Percentiles rank a stretch among this genome's conserved stretches.
phyloP scores from a whole-genome alignment of 2,113 vertebrate genomes.

The Rhinopomastus cyanomelas region DNA sequence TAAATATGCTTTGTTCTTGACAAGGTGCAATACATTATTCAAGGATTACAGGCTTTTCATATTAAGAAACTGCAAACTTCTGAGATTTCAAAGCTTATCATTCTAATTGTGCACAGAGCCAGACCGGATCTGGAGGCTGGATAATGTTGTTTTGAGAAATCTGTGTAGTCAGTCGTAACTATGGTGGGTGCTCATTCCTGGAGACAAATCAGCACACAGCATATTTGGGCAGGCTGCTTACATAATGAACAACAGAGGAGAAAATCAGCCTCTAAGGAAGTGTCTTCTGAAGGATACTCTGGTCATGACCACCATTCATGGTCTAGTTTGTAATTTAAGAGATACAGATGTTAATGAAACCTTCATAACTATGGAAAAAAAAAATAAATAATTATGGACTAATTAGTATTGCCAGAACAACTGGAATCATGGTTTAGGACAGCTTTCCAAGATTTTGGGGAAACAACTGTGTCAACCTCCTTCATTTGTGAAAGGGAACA shows the following conservation, averaged over 20 bases:
- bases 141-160: background rate
- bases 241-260: background rate
- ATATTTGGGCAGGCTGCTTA: background rate
- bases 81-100: background rate
- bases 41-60: background rate
- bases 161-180: background rate
- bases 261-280: background rate
- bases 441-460: background rate
- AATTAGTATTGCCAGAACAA: background rate
- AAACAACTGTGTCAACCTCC: background rate
- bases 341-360: background rate
- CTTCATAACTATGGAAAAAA: accelerated
- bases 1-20: conserved; percentile 3
- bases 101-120: background rate
- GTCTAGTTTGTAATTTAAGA: background rate
- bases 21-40: background rate
- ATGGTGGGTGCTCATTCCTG: background rate
- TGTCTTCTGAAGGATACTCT: background rate
- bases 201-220: background rate
- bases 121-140: background rate
- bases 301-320: background rate
- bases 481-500: background rate
- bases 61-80: background rate
- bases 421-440: background rate
- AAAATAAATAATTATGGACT: background rate